Evolutionary conservation across 2,113 vertebrate species (phyloP).

Genomic region (Poeciliopsis prolifica): DNA sequence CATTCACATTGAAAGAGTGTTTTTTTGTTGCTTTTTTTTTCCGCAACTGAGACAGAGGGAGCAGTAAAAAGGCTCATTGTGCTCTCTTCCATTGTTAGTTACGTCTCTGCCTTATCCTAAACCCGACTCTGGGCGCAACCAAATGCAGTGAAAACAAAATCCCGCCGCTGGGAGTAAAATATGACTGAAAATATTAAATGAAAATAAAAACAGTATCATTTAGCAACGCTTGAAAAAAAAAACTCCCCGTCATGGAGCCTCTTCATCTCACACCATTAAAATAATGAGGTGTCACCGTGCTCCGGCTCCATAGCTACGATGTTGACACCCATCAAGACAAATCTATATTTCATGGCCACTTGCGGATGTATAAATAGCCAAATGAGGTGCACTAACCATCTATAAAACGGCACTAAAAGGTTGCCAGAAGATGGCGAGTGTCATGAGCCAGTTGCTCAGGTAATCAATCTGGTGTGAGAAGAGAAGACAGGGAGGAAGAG

Average conservation of each 20-base stretch:
- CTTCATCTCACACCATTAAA: slow-evolving; percentile 78
- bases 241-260: slow-evolving; percentile 37
- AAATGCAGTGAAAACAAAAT: slow-evolving; percentile 32
- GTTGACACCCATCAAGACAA: slow-evolving; percentile 82
- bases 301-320: slow-evolving; percentile 58
- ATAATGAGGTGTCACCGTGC: slow-evolving; percentile 79
- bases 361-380: slow-evolving; percentile 87
- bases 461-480: slow-evolving; percentile 78
- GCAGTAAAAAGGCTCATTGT: slow-evolving; percentile 7
- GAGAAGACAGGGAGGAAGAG: slow-evolving; percentile 55
- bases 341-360: slow-evolving; percentile 86
- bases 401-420: slow-evolving; percentile 84
- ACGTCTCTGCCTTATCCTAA: slow-evolving; percentile 3
- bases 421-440: slow-evolving; percentile 79
- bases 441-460: slow-evolving; percentile 68
- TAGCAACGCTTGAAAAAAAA: slow-evolving; percentile 61
- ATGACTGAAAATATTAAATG: slow-evolving; percentile 56
- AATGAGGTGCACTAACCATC: slow-evolving; percentile 82
- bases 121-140: slow-evolving; percentile 12
- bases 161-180: slow-evolving; percentile 45
- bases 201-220: slow-evolving; percentile 66
- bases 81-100: slow-evolving; percentile 25
- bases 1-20: slow-evolving; percentile 48
- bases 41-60: neutral
- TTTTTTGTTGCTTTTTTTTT: neutral